Evolutionary conservation across 2,888 invertebrate genomes (phyloP), one percentile per base, ranked within the genome.

Genomic region (Drosophila mayaguana): DNA sequence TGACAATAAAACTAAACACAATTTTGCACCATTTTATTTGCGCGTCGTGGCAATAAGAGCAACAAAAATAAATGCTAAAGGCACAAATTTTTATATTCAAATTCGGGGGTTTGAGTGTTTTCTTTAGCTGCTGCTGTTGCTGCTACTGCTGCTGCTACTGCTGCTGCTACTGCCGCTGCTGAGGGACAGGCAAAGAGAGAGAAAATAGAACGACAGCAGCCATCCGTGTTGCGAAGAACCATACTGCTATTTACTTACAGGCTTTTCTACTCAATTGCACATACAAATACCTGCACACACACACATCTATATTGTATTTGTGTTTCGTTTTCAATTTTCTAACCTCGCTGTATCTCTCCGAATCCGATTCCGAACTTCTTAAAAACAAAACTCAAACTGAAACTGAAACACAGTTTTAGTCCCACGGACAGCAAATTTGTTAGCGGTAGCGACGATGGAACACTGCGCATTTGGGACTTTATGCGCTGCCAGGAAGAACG

Each of bases 401-500:
- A 46, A 14, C 34, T 32, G 34, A 63, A 65, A 73, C 62, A 70
- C 78, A 99, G 99, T 95, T 99, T 99, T 95, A 98, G 99, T 94
- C 99, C 99, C 63, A 97, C 97, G 92, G 99, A 99, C 95, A 96
- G 96, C 92, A 99, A 99, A 94, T 98, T 99, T 94, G 99, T 98
- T 34, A 98, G 99, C 68, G 99, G 99, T 94, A 99, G 99, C 71
- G 99, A 99, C 94, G 99, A 99, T 94, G 99, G 99, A 82, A 99
- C 99, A 20, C 95, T 99, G 75, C 95, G 99, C 90, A 97, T 99
- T 91, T 99, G 99, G 98, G 99, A 99, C 94, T 99, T 99, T 94
- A 96, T 97, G 92, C 96, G 98, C 86, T 98, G 98, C 93, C 96
- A 97, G 92, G 99, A 99, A 94, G 99, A 99, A 93, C 95, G 96